Base-by-base conservation (phyloP, 1,140 invertebrate genomes). In the Hermetia illucens region DNA sequence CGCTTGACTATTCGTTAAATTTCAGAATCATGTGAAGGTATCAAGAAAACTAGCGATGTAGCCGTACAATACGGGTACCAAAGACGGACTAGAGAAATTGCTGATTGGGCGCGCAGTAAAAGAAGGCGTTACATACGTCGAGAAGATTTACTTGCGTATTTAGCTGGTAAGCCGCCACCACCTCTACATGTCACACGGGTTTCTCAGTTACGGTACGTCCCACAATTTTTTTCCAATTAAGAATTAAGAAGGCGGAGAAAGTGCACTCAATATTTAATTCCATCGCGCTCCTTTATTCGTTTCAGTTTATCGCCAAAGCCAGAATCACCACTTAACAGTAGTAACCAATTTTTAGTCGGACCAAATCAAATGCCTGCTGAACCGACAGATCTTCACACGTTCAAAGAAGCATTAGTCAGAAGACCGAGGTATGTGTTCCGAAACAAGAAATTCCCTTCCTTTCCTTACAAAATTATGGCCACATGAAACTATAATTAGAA, bases 61-160 rank as follows among this genome's bases (percentile, higher is more conserved):
- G 79, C 78, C 24, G 56, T 75, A 47, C 78, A 83, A 55, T 71
- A 67, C 53, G 82, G 81, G 34, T 74, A 74, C 51, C 79, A 83
- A 52, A 73, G 76, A 55, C 64, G 79, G 51, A 81, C 76, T 48
- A 75, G 72, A 60, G 82, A 86, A 65, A 59, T 86, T 49, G 68
- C 82, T 46, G 76, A 78, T 49, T 85, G 82, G 82, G 78, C 75
- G 5, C 66, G 73, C 34, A 81, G 78, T 58, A 74, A 76, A 59
- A 70, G 80, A 55, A 64, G 77, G 41, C 69, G 73, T 45, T 55
- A 65, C 45, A 85, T 85, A 49, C 64, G 78, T 19, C 66, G 81
- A 33, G 82, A 85, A 54, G 82, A 86, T 54, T 62, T 86, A 17
- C 64, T 86, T 48, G 77, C 78, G n/a, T 85, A 80, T 68, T 65